Percentiles rank a stretch among this genome's conserved stretches.
Evolutionary conservation across 2,113 vertebrate species (phyloP).

Genomic region (Neolamprologus toae): DNA sequence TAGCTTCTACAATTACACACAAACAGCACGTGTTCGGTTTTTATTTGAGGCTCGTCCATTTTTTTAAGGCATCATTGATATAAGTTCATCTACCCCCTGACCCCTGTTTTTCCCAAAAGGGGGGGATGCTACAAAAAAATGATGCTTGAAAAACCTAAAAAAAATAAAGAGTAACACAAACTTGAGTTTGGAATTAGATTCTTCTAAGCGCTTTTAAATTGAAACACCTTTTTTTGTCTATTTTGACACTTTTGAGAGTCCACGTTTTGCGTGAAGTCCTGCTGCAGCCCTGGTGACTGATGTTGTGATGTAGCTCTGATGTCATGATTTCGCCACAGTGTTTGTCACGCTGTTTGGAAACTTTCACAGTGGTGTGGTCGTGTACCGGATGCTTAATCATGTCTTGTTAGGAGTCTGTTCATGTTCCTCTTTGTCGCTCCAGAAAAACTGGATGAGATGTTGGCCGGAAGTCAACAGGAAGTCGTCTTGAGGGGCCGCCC

Average conservation of each 20-base stretch:
- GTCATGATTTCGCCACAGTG: not conserved
- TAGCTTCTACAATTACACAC: not conserved
- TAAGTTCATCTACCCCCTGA: not conserved
- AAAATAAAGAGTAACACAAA: not conserved
- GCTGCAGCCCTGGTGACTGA: not conserved
- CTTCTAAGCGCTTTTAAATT: not conserved
- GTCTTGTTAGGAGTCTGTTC: not conserved
- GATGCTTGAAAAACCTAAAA: not conserved
- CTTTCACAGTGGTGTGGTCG: not conserved
- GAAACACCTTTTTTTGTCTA: not conserved
- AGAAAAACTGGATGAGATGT: constrained; percentile 95
- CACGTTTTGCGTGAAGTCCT: not conserved
- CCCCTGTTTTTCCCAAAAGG: not conserved
- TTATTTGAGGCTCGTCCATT: not conserved
- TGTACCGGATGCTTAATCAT: not conserved
- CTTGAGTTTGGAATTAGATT: not conserved
- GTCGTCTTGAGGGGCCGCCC: constrained; percentile 80
- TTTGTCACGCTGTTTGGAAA: not conserved
- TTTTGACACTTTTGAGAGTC: not conserved
- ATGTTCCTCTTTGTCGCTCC: constrained; percentile 14
- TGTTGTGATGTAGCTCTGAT: not conserved
- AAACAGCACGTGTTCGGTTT: not conserved
- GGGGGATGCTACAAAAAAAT: not conserved
- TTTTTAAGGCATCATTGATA: not conserved
- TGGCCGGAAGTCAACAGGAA: constrained; percentile 78